These are phyloP conservation scores for Dichetophora obliterata DNA, from an alignment of 2,888 invertebrate species.

Conservation along the genomic window DNA sequence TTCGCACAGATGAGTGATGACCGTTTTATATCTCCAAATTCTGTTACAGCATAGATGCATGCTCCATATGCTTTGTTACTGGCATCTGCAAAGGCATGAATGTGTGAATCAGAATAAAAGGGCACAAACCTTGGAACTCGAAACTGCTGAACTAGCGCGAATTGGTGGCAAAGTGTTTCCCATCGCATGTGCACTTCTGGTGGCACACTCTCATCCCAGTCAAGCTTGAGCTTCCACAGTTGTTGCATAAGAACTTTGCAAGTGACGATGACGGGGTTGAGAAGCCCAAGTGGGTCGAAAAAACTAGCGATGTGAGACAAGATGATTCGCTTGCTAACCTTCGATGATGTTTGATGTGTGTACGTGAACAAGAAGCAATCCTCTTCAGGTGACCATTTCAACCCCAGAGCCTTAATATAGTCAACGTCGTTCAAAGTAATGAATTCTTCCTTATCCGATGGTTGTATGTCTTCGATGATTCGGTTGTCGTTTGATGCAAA, in stretches of 20 bases:
- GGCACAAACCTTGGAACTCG: constrained; percentile 7
- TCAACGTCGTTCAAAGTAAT: constrained; percentile 18
- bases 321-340: constrained; percentile 24
- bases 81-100: constrained; percentile 26
- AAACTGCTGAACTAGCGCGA: not conserved
- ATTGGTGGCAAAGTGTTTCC: constrained; percentile 9
- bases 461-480: not conserved
- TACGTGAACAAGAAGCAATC: constrained; percentile 16
- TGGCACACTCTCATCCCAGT: constrained; percentile 9
- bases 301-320: constrained; percentile 33
- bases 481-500: constrained; percentile 28
- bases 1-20: too few relatives aligned
- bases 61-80: not conserved
- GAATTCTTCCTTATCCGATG: constrained; percentile 30
- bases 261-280: constrained; percentile 28
- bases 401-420: constrained; percentile 35
- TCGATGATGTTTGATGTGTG: not conserved
- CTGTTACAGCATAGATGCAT: not conserved
- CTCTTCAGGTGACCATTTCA: constrained; percentile 36
- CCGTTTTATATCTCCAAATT: too few relatives aligned
- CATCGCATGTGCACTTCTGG: not conserved
- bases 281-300: constrained; percentile 35
- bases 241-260: not conserved
- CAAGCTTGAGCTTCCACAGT: not conserved
- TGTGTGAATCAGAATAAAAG: not conserved